Conservation (phyloP, 2,113 vertebrate species). For the Ammodramus savannarum region DNA sequence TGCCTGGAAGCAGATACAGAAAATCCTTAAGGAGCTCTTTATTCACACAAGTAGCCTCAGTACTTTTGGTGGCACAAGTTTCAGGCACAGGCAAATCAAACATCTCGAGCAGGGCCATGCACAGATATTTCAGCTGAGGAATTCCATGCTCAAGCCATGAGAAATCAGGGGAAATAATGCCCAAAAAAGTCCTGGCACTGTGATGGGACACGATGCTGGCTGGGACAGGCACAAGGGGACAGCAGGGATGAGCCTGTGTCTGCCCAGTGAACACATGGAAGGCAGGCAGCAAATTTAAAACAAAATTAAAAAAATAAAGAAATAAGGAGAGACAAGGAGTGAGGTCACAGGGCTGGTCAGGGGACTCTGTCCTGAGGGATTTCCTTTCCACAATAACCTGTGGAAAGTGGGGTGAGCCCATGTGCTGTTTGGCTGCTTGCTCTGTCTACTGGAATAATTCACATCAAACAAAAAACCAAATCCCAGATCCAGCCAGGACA, state of each 20-base stretch:
- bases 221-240: not conserved
- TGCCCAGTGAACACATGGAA: not conserved
- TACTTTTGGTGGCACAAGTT: not conserved
- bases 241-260: accelerated
- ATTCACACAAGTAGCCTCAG: not conserved
- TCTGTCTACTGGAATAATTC: not conserved
- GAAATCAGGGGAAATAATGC: not conserved
- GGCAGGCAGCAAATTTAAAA: not conserved
- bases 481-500: not conserved
- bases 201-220: not conserved
- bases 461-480: not conserved
- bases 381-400: not conserved
- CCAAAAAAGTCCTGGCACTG: not conserved
- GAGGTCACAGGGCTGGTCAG: not conserved
- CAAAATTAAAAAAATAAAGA: not conserved
- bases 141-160: not conserved
- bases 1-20: not conserved
- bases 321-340: not conserved
- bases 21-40: constrained; percentile 23
- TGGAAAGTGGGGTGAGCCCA: not conserved
- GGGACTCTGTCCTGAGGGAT: not conserved
- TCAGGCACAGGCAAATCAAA: not conserved
- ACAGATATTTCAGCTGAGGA: not conserved
- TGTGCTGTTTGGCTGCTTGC: accelerated
- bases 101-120: accelerated